Conservation (phyloP, 2,888 invertebrate species). For the Dyspetes luteomarginatus region DNA sequence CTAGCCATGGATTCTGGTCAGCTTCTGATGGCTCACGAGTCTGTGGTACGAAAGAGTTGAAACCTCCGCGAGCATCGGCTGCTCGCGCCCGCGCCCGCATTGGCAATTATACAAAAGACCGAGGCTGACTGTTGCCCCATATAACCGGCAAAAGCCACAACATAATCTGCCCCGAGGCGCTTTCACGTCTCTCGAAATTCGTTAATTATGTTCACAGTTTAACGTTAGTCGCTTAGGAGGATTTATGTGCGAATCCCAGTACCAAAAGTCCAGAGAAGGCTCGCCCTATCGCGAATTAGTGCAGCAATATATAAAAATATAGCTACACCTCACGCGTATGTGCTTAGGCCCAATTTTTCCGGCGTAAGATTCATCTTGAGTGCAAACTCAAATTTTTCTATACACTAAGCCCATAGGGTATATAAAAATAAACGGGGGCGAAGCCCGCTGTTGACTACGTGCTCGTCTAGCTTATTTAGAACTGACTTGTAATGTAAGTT, state of each 20-base stretch:
- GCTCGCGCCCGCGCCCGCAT: slow-evolving; percentile 36
- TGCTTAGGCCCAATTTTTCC: too few relatives aligned
- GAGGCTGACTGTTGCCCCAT: slow-evolving; percentile 37
- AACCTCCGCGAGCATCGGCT: neutral
- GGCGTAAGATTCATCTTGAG: too few relatives aligned
- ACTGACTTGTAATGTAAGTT: too few relatives aligned
- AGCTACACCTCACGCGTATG: too few relatives aligned
- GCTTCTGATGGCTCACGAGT: slow-evolving; percentile 33
- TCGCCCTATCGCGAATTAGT: slow-evolving; percentile 10
- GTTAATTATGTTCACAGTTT: slow-evolving; percentile 64
- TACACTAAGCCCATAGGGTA: too few relatives aligned
- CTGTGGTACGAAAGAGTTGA: neutral
- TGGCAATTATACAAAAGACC: slow-evolving; percentile 51
- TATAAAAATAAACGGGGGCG: too few relatives aligned
- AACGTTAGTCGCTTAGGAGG: slow-evolving; percentile 57
- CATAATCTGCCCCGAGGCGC: slow-evolving; percentile 54
- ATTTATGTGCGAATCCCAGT: slow-evolving; percentile 57
- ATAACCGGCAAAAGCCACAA: slow-evolving; percentile 26
- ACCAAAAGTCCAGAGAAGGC: slow-evolving; percentile 17
- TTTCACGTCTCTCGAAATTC: slow-evolving; percentile 47
- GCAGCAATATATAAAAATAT: neutral
- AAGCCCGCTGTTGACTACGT: too few relatives aligned
- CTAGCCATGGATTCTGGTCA: slow-evolving; percentile 7
- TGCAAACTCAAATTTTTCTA: too few relatives aligned
- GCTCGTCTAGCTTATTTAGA: too few relatives aligned